These are phyloP conservation scores for Kryptopterus vitreolus DNA, from an alignment of 2,797 vertebrate genomes.

Conservation along the genomic window DNA sequence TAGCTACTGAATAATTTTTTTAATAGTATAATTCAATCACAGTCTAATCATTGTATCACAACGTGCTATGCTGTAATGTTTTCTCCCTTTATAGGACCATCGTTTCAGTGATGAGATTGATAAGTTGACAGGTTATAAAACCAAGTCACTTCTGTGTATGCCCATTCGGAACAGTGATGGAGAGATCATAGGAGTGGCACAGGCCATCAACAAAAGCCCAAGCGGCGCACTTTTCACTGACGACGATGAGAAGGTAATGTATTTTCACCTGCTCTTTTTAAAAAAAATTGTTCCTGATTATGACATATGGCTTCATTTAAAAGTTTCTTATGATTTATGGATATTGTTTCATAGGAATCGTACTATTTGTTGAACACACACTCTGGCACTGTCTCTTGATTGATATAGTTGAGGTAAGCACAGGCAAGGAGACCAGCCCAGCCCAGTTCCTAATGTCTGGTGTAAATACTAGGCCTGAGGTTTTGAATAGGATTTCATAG, in stretches of 20 bases:
- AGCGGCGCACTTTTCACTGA: constrained; percentile 89
- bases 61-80: constrained; percentile 21
- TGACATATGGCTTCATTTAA: not conserved
- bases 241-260: constrained; percentile 88
- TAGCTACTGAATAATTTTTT: not conserved
- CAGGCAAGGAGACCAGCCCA: no score
- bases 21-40: not conserved
- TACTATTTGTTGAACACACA: not conserved
- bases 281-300: not conserved
- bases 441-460: not conserved
- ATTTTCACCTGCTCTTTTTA: constrained; percentile 7
- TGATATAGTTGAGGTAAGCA: not conserved
- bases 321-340: not conserved
- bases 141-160: constrained; percentile 96
- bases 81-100: constrained; percentile 79
- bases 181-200: constrained; percentile 93
- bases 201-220: constrained; percentile 95
- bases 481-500: not conserved
- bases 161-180: constrained; percentile 94
- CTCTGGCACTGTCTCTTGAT: not conserved
- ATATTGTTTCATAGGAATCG: not conserved
- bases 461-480: not conserved
- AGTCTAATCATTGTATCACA: not conserved
- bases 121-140: constrained; percentile 98
- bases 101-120: constrained; percentile 98